A percentile compares a stretch with the other conserved stretches of the same genome.
Conservation (phyloP, 2,888 invertebrate genomes). For the Tachystola acroxantha region DNA sequence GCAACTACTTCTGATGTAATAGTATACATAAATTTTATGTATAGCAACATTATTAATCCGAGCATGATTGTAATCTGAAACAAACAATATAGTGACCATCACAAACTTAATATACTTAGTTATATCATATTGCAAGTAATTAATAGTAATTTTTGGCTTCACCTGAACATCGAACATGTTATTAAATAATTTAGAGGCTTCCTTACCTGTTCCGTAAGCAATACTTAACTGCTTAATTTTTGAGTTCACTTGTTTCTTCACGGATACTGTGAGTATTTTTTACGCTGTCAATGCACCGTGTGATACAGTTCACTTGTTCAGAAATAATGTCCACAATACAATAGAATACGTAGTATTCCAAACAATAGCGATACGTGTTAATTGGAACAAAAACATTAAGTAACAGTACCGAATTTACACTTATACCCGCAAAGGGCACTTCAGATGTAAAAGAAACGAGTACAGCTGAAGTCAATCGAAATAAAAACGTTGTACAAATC, state of each 20-base stretch:
- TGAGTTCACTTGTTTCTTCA: too few species aligned
- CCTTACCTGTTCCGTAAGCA: not conserved
- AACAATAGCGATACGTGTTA: not conserved
- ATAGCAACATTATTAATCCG: conserved; percentile 19
- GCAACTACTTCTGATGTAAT: too few species aligned
- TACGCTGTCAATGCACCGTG: not conserved
- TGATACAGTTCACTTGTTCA: not conserved
- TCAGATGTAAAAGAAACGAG: too few species aligned
- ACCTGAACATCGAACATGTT: not conserved
- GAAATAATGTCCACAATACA: not conserved
- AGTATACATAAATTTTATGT: too few species aligned
- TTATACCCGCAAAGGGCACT: too few species aligned
- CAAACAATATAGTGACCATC: conserved; percentile 1
- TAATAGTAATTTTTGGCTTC: not conserved
- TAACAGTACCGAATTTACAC: too few species aligned
- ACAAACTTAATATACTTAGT: too few species aligned
- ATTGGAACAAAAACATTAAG: too few species aligned
- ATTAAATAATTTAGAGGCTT: not conserved
- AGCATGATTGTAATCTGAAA: conserved; percentile 17
- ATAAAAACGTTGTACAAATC: too few species aligned
- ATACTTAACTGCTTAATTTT: not conserved
- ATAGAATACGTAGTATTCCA: not conserved
- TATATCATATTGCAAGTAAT: too few species aligned
- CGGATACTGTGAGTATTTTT: too few species aligned
- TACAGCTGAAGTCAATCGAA: too few species aligned